Base-by-base conservation (phyloP, 1,140 invertebrate genomes). In the Lordiphosa stackelbergi region DNA sequence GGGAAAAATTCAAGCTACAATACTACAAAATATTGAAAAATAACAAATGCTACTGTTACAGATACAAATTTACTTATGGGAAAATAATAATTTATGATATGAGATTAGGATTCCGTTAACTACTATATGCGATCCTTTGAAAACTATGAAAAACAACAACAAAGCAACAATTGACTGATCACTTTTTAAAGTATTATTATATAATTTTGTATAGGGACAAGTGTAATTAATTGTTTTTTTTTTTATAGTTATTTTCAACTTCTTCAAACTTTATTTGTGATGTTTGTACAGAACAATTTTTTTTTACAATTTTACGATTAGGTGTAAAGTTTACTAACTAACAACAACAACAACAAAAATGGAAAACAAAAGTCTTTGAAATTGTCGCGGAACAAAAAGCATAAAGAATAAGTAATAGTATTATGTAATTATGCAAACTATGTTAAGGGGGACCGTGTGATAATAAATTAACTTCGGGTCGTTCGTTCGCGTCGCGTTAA, bases 401-500 rank as follows among this genome's bases (percentile, higher is more conserved):
- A 47, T 10, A 19, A 52, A 51, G 61, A 62, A 34, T 84, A 84
- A 85, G 75, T 81, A 81, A 75, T 81, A 81, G 75, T 81, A 83
- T 81, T 81, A 81, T 74, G 73, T 57, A 75, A 66, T 70, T 58
- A 58, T 63, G 54, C 69, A 77, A 60, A 63, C 62, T 69, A 61
- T 73, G 64, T 66, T 69, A 72, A 62, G 74, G 75, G 72, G 75
- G 75, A 85, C 74, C 81, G 75, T 85, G 81, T 85, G 83, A 85
- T 85, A 85, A 85, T 69, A 81, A 84, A 66, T 60, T 84, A 86
- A 78, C 59, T 72, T 81, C 74, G 85, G 78, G 81, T 85, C 79
- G 79, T 81, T 85, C 79, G 79, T 74, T 87, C 85, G 85, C 85
- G 85, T 87, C 64, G 77, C 77, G 77, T 58, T 69, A 72, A 73